Conservation (phyloP, 1,140 invertebrate species). For the Zaprionus davidi region DNA sequence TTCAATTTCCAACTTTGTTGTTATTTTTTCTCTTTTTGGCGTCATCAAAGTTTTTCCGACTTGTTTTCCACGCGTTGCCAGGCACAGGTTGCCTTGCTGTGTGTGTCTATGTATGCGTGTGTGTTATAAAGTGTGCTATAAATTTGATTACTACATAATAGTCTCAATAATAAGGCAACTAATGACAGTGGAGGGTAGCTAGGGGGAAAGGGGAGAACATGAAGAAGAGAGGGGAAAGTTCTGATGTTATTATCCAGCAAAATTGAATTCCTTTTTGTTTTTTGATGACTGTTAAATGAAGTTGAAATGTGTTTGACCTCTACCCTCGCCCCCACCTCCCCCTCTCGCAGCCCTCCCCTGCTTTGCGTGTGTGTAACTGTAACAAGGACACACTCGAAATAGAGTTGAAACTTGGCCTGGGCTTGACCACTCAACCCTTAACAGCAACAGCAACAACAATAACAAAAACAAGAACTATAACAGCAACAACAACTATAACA, state of each 20-base stretch:
- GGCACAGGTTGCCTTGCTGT: constrained; percentile 13
- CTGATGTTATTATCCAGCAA: constrained; percentile 38
- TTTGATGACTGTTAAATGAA: constrained; percentile 72
- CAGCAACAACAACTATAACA: constrained; percentile 59
- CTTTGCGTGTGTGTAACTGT: constrained; percentile 22
- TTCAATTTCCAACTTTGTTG: constrained; percentile 68
- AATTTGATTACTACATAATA: constrained; percentile 81
- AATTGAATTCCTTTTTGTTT: constrained; percentile 67
- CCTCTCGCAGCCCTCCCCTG: neutral
- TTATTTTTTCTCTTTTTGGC: constrained; percentile 51
- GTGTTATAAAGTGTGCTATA: constrained; percentile 57
- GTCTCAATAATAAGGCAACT: constrained; percentile 74
- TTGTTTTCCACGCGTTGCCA: constrained; percentile 48
- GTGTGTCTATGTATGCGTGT: constrained; percentile 32
- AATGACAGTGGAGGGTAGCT: constrained; percentile 50
- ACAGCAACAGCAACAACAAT: constrained; percentile 24
- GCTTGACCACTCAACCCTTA: constrained; percentile 34
- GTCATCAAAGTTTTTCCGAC: constrained; percentile 69
- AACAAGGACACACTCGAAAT: constrained; percentile 49
- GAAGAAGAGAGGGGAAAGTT: neutral
- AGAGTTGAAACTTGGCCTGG: neutral
- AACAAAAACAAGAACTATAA: too few relatives aligned
- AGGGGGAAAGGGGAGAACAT: neutral
- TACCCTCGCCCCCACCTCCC: neutral
- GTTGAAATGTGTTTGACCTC: constrained; percentile 43